A percentile compares a stretch with the other conserved stretches of the same genome.
Evolutionary conservation across 2,113 vertebrate genomes (phyloP).

Genomic region (Nanorana parkeri): DNA sequence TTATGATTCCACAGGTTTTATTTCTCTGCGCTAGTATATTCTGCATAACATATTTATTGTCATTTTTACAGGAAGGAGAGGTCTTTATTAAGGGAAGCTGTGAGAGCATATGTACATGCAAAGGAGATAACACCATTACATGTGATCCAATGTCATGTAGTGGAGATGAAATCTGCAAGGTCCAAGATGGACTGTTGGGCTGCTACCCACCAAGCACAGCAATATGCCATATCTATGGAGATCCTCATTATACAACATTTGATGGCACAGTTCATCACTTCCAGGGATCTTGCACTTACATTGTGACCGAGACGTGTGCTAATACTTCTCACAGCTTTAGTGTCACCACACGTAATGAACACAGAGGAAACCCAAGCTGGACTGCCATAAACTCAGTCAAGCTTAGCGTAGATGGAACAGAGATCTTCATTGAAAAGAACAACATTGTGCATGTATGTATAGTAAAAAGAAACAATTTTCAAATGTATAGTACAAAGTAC

Average conservation of each 20-base stretch:
- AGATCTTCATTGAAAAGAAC: constrained; percentile 70
- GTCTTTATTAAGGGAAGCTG: constrained; percentile 70
- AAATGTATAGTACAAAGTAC: no score
- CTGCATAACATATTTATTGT: not conserved
- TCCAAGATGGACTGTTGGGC: constrained; percentile 65
- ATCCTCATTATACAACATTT: constrained; percentile 78
- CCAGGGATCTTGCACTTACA: constrained; percentile 78
- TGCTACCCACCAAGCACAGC: constrained; percentile 69
- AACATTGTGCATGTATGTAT: constrained; percentile 77
- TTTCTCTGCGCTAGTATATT: not conserved
- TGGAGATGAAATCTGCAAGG: constrained; percentile 70
- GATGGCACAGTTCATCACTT: constrained; percentile 72
- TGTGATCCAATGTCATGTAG: constrained; percentile 68
- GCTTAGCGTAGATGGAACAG: constrained; percentile 68
- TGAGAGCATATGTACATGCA: constrained; percentile 67
- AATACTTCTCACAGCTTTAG: constrained; percentile 70
- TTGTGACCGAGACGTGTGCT: constrained; percentile 74
- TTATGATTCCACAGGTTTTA: not conserved
- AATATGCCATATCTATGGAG: constrained; percentile 75
- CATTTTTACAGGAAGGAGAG: constrained; percentile 70
- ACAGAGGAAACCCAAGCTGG: constrained; percentile 65
- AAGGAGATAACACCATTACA: constrained; percentile 61
- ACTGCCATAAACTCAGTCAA: constrained; percentile 78
- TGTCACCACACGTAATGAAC: constrained; percentile 71
- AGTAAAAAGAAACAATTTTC: no score